Evolutionary conservation across 2,888 invertebrate genomes (phyloP).

Genomic region (Dusona sp.): DNA sequence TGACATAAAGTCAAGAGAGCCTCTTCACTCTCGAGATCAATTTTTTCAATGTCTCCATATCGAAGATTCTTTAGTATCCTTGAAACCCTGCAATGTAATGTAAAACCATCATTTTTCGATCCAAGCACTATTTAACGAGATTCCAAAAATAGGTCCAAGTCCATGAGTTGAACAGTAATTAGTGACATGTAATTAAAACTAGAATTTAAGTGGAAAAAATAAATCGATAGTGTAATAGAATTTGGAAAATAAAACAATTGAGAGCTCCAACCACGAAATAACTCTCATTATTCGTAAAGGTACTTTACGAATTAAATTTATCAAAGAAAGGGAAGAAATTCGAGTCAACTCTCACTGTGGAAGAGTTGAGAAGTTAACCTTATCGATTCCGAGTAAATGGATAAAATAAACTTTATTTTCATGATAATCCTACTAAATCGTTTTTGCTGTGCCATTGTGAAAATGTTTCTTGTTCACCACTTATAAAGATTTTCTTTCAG

Average conservation of each 20-base stretch:
- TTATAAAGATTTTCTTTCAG: not conserved
- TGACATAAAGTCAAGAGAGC: slow-evolving; percentile 77
- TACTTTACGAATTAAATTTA: not conserved
- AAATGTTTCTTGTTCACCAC: not conserved
- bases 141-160: not conserved
- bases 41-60: slow-evolving; percentile 28
- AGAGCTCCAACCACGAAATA: not conserved
- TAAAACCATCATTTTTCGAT: not conserved
- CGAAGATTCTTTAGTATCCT: slow-evolving; percentile 63
- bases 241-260: not conserved
- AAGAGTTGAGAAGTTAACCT: not conserved
- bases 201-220: not conserved
- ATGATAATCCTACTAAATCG: not conserved
- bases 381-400: not conserved
- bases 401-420: not conserved
- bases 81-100: slow-evolving; percentile 68
- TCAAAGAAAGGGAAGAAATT: not conserved
- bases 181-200: not conserved
- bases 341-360: not conserved
- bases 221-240: not conserved
- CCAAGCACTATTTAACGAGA: not conserved
- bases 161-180: not conserved
- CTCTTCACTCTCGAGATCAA: slow-evolving; percentile 67
- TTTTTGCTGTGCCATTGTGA: not conserved
- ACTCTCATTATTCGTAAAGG: not conserved